phyloP scores from a whole-genome alignment of 2,797 vertebrate species.

The Spinus olivaceus region DNA sequence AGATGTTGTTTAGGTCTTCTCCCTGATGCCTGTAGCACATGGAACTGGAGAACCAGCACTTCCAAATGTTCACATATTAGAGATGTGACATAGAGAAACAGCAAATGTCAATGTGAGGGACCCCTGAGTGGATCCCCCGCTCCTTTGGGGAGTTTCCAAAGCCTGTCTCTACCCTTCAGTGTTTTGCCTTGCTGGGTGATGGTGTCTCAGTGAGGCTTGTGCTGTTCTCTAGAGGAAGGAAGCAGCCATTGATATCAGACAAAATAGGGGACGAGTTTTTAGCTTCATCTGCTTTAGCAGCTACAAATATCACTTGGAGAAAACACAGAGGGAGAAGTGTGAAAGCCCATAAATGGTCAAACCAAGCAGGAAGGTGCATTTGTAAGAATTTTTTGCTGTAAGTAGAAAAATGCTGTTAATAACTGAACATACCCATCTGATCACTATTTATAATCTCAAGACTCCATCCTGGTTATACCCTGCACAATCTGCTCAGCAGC shows the following conservation, averaged over 20 bases:
- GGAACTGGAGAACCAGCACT: neutral
- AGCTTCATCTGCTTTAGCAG: conserved; percentile 14
- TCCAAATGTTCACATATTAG: neutral
- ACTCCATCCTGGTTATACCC: neutral
- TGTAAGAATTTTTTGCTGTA: neutral
- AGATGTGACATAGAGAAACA: neutral
- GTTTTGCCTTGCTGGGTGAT: neutral
- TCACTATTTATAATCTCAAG: conserved; percentile 1
- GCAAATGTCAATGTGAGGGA: neutral
- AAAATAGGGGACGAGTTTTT: neutral
- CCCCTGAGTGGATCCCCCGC: neutral
- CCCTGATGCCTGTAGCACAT: neutral
- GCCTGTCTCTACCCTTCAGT: neutral
- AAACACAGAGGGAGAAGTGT: neutral
- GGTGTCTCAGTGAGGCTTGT: neutral
- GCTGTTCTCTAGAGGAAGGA: neutral
- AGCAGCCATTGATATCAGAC: neutral
- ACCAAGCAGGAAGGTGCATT: neutral
- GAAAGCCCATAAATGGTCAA: neutral
- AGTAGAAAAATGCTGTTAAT: conserved; percentile 31
- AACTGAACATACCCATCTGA: neutral
- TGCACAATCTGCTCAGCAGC: neutral
- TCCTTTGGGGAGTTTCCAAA: neutral
- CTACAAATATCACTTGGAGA: conserved; percentile 5
- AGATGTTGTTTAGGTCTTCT: neutral